Base-by-base conservation (phyloP, 2,113 vertebrate genomes). In the Tragelaphus strepsiceros region DNA sequence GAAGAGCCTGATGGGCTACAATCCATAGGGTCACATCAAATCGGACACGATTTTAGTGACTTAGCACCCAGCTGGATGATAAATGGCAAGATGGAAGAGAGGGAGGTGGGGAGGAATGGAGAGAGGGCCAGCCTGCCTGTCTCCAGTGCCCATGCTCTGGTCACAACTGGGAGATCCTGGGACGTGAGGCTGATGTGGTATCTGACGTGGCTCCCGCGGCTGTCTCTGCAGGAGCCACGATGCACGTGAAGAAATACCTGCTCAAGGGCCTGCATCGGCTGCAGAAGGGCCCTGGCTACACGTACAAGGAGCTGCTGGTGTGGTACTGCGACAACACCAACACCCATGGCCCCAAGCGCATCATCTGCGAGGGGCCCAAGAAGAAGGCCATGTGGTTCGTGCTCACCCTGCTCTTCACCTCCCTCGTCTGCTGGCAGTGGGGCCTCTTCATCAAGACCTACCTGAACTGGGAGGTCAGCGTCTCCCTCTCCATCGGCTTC, bases 301-400 rank as follows among this genome's bases (percentile, higher is more conserved):
- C 99, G 0, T 99, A 99, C 98, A 99, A 98, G 97, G 99, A 99
- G 98, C 98, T 99, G 95, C 98, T 99, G 94, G 98, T 99, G 91
- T 99, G 99, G 99, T 99, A 99, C 98, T 99, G 99, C 0, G 98
- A 99, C 97, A 99, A 99, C 98, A 99, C 99, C 97, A 99, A 99
- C 98, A 99, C 99, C 0, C 99, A 99, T 0, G 99, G 99, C 77
- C 99, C 99, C 21, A 99, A 99, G 96, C 99, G 99, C 96, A 99
- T 99, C 97, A 98, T 99, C 98, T 98, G 98, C 2, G 99, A 99
- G 96, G 99, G 99, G 16, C 99, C 99, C 0, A 99, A 99, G 98
- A 99, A 99, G 98, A 99, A 99, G 95, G 78, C 99, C 0, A 71
- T 99, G 92, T 99, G 99, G 99, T 99, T 99, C 87, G 88, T 99